Evolutionary conservation across 2,797 vertebrate genomes (phyloP), one percentile per base, ranked within the genome.

Genomic region (Meriones psammophilus): DNA sequence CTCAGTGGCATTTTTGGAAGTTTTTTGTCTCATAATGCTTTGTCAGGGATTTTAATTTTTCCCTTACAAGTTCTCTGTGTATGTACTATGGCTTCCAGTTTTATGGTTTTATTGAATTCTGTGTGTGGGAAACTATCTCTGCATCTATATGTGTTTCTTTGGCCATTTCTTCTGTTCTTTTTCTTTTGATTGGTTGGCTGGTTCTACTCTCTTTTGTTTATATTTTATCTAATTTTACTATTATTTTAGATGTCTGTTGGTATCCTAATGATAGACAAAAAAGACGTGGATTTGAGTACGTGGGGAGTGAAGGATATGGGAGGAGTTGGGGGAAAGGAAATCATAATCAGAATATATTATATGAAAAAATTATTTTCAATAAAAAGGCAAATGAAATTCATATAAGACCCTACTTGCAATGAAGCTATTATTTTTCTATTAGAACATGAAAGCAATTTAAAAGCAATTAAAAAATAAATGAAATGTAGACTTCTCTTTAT

Each of bases 401-500:
- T 89, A 8, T 86, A 88, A 86, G 62, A 66, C 60, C 3, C 26
- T 88, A 74, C 39, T 73, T 84, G 3, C 39, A 91, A 69, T 84
- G 30, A 90, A 68, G 8, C 20, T 95, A 54, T 68, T 86, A 94
- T 95, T 95, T 96, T 94, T 86, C 77, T 68, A 79, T 88, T 89
- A 92, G 50, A 90, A 95, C 5, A 73, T 46, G 58, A 86, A 90
- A 95, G 88, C 4, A 4, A 62, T 89, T 93, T 24, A 54, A 81
- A 81, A 56, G 18, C 36, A 91, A 71, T 71, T 91, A 71, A 24
- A 96, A 96, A 93, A 94, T 88, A 62, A 94, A 87, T 84, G 85
- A 94, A 93, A 73, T 87, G 91, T 89, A 96, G 76, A 86, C 74
- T 88, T 50, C 28, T 85, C 54, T 62, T 95, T 94, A 96, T 95